phyloP scores from a whole-genome alignment of 2,888 invertebrate species.

The Hirudinaria manillensis region DNA sequence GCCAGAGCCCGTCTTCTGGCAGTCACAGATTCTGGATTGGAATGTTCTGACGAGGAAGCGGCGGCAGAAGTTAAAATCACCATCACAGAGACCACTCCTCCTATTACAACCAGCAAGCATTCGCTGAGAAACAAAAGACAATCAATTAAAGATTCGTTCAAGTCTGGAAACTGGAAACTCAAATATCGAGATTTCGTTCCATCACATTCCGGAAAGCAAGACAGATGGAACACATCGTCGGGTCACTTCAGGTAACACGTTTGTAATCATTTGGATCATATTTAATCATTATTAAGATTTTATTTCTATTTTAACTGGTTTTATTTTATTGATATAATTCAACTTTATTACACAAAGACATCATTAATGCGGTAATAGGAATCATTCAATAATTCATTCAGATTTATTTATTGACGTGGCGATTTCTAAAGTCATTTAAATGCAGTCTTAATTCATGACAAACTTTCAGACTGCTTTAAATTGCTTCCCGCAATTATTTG shows the following conservation, averaged over 20 bases:
- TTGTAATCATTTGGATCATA: neutral
- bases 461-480: too few relatives aligned
- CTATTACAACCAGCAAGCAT: neutral
- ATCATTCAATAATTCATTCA: too few relatives aligned
- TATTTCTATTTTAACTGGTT: too few relatives aligned
- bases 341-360: too few relatives aligned
- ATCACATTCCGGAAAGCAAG: slow-evolving; percentile 5
- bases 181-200: slow-evolving; percentile 35
- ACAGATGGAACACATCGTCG: slow-evolving; percentile 17
- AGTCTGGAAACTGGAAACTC: slow-evolving; percentile 31
- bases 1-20: slow-evolving; percentile 28
- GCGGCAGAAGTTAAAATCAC: slow-evolving; percentile 23
- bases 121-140: slow-evolving; percentile 17
- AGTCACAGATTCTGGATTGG: slow-evolving; percentile 27
- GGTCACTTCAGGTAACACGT: slow-evolving; percentile 19
- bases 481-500: too few relatives aligned
- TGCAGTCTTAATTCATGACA: too few relatives aligned
- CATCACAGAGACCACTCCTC: slow-evolving; percentile 16
- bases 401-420: too few relatives aligned
- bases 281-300: neutral
- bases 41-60: slow-evolving; percentile 24
- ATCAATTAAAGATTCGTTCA: slow-evolving; percentile 23
- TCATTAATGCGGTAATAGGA: too few relatives aligned
- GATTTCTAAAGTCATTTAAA: too few relatives aligned
- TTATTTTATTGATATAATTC: too few relatives aligned